These are phyloP conservation scores for Lates japonicus DNA, from an alignment of 2,797 vertebrate species.

Conservation along the genomic window DNA sequence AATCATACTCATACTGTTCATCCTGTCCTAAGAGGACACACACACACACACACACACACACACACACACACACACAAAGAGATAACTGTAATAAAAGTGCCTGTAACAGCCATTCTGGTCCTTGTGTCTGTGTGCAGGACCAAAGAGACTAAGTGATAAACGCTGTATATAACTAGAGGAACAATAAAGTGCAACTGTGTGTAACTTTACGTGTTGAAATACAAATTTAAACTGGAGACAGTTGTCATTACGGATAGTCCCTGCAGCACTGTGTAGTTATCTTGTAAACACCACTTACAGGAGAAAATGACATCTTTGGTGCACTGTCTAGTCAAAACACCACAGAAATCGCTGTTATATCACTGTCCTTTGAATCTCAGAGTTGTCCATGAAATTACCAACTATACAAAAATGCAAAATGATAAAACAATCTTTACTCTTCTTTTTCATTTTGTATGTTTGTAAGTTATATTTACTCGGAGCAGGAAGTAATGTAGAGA, in stretches of 20 bases:
- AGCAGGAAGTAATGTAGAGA: background rate
- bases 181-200: conserved; percentile 12
- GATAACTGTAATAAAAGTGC: conserved; percentile 2
- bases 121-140: background rate
- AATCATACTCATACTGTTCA: conserved; percentile 22
- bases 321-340: conserved; percentile 6
- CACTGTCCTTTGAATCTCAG: background rate
- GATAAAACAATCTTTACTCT: background rate
- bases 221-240: conserved; percentile 23
- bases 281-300: conserved; percentile 13
- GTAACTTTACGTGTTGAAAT: conserved; percentile 29
- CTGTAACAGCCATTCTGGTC: conserved; percentile 1
- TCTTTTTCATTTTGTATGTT: background rate
- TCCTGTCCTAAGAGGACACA: background rate
- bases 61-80: background rate
- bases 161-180: conserved; percentile 26
- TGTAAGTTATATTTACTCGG: background rate
- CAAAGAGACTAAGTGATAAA: conserved; percentile 11
- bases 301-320: conserved; percentile 16
- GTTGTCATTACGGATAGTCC: conserved; percentile 7
- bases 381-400: background rate
- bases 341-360: background rate
- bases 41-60: too few relatives aligned
- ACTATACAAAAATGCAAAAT: background rate
- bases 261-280: conserved; percentile 6